Base-by-base conservation (phyloP, 2,888 invertebrate species). In the Polydrusus tereticollis region DNA sequence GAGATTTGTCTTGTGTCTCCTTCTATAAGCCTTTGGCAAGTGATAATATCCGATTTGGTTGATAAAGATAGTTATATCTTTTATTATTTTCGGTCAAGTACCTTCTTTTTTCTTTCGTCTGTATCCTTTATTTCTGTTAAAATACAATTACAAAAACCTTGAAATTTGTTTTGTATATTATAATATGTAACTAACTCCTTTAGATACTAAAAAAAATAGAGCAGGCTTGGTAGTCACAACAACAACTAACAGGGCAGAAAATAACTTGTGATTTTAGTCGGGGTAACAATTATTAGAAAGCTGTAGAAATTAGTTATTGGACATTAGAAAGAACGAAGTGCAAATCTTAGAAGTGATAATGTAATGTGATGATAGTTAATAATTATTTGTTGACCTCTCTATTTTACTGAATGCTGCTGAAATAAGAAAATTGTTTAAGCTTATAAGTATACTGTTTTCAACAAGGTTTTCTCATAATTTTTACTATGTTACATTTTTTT, bases 331-430 rank as follows among this genome's bases (percentile, higher is more conserved):
- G 14, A 63, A 45, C 26, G 20, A 65, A 55, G 55, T 67, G 66
- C 33, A 67, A 67, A 55, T 67, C 20, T 47, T 71, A 71, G 65
- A 65, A 38, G 71, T 71, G 71, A 71, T 71, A 68, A 55, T 62
- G 38, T 29, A 52, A 62, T 68, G 68, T 68, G 68, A 68, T 72
- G 60, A 47, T 57, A 47, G 12, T 52, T 58, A n/a, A 29, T 38
- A 26, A 6, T 26, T 65, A 10, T 55, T 55, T 38, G 41, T 2
- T 16, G 18, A 55, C 8, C 33, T 62, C 60, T 45, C 60, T 60
- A 45, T 23, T 38, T 59, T 59, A 41, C 4, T 57, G 18, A 8
- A 47, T 8, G n/a, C 12, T 20, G 20, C 12, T 47, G 47, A 47
- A 47, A 10, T 21, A 21, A 12, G 21, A 47, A 47, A 47, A 1